Percentiles rank a stretch among this genome's conserved stretches.
Evolutionary conservation across 2,797 vertebrate genomes (phyloP).

Genomic region (Peromyscus eremicus): DNA sequence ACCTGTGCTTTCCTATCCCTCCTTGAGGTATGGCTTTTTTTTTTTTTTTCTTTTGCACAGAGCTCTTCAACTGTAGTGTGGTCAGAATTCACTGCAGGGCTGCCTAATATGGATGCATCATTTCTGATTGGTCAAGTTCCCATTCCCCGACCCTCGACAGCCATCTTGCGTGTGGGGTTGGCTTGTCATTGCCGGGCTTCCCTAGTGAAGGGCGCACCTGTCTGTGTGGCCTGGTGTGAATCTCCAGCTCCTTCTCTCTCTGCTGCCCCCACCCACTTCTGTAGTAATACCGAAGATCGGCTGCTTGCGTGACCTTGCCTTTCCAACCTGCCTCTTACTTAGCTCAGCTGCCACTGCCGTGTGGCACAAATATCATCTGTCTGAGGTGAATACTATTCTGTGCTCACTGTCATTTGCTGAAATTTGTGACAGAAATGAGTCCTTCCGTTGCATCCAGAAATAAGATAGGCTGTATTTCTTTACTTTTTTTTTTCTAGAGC

Average conservation of each 20-base stretch:
- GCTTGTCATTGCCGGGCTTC: not conserved
- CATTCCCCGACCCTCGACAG: not conserved
- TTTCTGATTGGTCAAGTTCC: not conserved
- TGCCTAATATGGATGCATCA: not conserved
- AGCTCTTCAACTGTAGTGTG: not conserved
- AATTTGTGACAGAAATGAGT: not conserved
- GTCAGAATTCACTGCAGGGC: not conserved
- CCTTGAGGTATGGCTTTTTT: not conserved
- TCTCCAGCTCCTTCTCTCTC: not conserved
- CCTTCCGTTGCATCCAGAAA: not conserved
- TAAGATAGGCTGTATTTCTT: not conserved
- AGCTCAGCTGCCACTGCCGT: not conserved
- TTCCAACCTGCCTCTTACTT: not conserved
- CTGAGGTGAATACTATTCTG: not conserved
- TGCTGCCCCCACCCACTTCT: not conserved
- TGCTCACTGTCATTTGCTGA: not conserved
- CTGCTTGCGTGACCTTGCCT: not conserved
- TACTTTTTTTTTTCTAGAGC: not conserved
- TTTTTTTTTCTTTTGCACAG: not conserved
- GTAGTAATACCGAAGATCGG: not conserved
- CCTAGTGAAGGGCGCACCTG: not conserved
- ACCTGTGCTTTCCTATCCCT: not conserved
- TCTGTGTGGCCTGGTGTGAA: not conserved
- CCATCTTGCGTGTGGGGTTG: not conserved
- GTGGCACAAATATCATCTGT: not conserved